phyloP scores from a whole-genome alignment of 2,888 invertebrate genomes.

The Chalcis sispes region DNA sequence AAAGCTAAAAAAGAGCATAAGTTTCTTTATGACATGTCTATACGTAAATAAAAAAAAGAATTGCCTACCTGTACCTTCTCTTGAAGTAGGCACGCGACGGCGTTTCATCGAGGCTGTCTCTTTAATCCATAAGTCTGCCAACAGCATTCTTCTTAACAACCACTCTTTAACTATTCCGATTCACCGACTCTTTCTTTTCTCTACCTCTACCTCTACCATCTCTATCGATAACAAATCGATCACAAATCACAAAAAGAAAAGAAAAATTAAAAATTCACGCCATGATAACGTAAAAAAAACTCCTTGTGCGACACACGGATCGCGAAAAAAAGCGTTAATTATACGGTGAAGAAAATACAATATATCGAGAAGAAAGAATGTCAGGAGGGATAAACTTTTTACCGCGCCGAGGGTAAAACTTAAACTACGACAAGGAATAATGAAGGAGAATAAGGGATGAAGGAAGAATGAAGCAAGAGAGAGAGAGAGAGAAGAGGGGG shows the following conservation, averaged over 20 bases:
- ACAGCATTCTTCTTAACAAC: slow-evolving; percentile 1
- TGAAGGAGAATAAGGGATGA: not conserved
- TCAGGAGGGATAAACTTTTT: not conserved
- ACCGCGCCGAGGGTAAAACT: not conserved
- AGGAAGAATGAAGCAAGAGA: not conserved
- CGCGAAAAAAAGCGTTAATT: not conserved
- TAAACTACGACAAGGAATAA: not conserved
- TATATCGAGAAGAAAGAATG: not conserved
- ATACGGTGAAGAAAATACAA: not conserved
- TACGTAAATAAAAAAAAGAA: not conserved
- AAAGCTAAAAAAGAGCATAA: not conserved
- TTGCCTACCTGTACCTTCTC: slow-evolving; percentile 21
- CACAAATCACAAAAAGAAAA: not conserved
- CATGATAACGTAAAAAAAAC: not conserved
- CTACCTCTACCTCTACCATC: too few species aligned
- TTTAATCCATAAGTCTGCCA: slow-evolving; percentile 21
- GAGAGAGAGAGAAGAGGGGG: not conserved
- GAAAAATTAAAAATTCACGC: not conserved
- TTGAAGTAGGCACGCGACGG: slow-evolving; percentile 32
- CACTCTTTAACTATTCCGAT: too few species aligned
- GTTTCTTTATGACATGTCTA: not conserved
- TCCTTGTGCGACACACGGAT: not conserved
- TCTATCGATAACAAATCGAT: not conserved
- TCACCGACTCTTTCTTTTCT: not conserved
- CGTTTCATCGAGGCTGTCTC: not conserved